Base-by-base conservation (phyloP, 2,113 vertebrate species). In the Corythoichthys haematopterus region DNA sequence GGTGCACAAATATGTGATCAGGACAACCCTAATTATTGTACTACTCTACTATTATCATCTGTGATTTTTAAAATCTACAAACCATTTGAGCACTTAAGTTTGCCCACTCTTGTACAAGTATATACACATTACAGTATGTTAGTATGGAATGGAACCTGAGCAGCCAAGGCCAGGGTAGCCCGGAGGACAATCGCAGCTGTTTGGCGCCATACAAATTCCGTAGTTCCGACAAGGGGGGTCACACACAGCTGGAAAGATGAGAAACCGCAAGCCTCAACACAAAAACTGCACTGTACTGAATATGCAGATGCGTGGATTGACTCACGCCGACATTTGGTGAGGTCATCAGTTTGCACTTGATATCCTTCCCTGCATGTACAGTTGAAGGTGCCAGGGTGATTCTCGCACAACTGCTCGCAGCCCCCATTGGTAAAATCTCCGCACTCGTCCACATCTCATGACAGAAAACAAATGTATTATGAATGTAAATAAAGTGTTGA, bases 91-190 rank as follows among this genome's bases (percentile, higher is more conserved):
- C 50, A 2, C 50, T n/a, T 15, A 51, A 6, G n/a, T 9, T 33
- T 55, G 28, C 10, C 28, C 52, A 55, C 28, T 28, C 52, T 10
- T 55, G 28, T 43, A 43, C 40, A 6, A 11, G 20, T 35, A 20
- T 43, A 35, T 10, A 10, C 43, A 38, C 3, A 2, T 53, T 28
- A 37, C 14, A 16, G 2, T 33, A 45, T 45, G 16, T 61, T 2
- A 61, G 33, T 6, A 1, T 4, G n/a, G 16, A 33, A 55, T 16
- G 65, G 15, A 87, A 93, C 93, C 92, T 76, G 89, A 93, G 72
- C 93, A 93, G 63, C 92, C 91, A 0, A 74, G 83, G n/a, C 93
- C 92, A 6, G 92, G 93, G 69, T 93, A 93, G 1, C 93, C 93
- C 16, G 84, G 84, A 45, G 93, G 93, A 81, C 93, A 93, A 65